Percentiles rank a stretch among this genome's conserved stretches.
These are phyloP conservation scores for Pangasius macronema DNA, from an alignment of 2,797 vertebrate species.

Conservation along the genomic window DNA sequence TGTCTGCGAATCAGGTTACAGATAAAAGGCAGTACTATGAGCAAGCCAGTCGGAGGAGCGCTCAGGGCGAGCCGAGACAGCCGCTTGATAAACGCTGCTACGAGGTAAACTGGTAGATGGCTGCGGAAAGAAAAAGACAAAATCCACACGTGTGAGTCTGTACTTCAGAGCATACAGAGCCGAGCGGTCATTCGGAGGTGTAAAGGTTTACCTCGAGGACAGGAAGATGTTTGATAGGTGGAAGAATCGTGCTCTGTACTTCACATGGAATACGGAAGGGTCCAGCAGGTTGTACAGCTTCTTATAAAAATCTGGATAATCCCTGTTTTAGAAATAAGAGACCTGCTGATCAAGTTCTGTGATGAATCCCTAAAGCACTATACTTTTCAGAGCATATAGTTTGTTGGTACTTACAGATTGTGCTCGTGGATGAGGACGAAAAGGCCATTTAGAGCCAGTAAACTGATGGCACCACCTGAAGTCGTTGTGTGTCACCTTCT, in stretches of 20 bases:
- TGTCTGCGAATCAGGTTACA: constrained; percentile 92
- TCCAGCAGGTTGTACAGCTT: constrained; percentile 92
- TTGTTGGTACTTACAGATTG: constrained; percentile 86
- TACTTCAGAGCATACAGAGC: too few species aligned
- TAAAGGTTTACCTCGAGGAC: constrained; percentile 86
- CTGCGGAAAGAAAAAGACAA: constrained; percentile 66
- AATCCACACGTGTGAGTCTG: neutral
- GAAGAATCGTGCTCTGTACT: constrained; percentile 93
- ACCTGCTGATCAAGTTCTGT: neutral
- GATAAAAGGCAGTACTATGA: constrained; percentile 89
- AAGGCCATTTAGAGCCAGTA: constrained; percentile 92
- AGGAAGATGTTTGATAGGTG: constrained; percentile 88
- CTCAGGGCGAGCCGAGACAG: constrained; percentile 86
- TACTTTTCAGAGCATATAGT: neutral
- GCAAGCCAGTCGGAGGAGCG: constrained; percentile 84
- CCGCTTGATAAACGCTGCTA: constrained; percentile 92
- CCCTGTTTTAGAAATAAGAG: constrained; percentile 69
- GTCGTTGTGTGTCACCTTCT: too few species aligned
- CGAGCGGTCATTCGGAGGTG: neutral
- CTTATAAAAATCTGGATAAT: constrained; percentile 95
- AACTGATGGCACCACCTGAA: constrained; percentile 92
- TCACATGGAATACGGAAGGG: constrained; percentile 90
- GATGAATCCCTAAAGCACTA: neutral
- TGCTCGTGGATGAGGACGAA: constrained; percentile 94
- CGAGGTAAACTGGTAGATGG: constrained; percentile 90